Conservation (phyloP, 2,888 invertebrate species). For the Rapana venosa region DNA sequence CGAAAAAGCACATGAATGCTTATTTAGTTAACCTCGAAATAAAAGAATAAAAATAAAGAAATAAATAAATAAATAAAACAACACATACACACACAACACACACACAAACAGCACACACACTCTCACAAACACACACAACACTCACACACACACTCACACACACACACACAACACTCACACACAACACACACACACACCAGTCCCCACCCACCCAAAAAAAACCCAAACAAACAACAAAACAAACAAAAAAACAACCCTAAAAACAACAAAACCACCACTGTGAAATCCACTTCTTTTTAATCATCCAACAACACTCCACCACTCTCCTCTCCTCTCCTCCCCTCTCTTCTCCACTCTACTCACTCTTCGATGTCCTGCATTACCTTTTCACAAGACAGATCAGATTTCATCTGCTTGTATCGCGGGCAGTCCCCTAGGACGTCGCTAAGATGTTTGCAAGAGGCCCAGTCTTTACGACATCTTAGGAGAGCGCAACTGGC, state of each 20-base stretch:
- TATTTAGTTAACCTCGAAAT: too few species aligned
- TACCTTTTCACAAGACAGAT: neutral
- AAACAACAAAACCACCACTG: too few species aligned
- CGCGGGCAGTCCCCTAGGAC: neutral
- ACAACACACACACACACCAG: neutral
- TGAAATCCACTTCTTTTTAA: too few species aligned
- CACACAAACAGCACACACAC: too few species aligned
- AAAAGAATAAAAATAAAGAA: too few species aligned
- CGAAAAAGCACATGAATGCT: too few species aligned
- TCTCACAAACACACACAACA: too few species aligned
- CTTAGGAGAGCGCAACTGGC: neutral
- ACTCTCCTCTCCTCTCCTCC: too few species aligned
- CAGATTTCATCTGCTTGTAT: neutral
- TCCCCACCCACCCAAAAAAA: neutral
- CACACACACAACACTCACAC: neutral
- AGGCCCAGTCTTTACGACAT: neutral
- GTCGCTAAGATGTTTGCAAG: neutral
- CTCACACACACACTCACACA: neutral
- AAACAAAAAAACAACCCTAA: too few species aligned
- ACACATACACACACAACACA: too few species aligned
- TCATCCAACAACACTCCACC: too few species aligned
- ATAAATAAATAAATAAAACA: too few species aligned
- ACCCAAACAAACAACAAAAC: neutral
- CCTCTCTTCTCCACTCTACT: neutral
- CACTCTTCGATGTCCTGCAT: neutral